Percentiles rank a stretch among this genome's conserved stretches.
Evolutionary conservation across 30 jellyfish, hydroid and myxozoan genomes (phyloP).

Genomic region (Morbakka virulenta): DNA sequence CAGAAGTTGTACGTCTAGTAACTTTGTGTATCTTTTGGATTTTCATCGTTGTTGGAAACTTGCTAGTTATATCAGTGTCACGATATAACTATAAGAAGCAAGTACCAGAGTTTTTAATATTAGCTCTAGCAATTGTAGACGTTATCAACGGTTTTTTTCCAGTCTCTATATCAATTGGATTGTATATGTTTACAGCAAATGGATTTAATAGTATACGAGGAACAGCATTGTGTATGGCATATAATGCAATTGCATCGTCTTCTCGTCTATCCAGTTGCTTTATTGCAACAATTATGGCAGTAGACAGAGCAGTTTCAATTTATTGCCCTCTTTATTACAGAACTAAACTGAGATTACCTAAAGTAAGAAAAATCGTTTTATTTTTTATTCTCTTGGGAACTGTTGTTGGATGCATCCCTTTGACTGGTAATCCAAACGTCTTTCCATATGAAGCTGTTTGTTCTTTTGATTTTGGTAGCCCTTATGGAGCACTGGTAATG

Average conservation of each 20-base stretch:
- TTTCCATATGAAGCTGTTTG: conserved; percentile 47
- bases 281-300: conserved; percentile 75
- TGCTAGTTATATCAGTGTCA: conserved; percentile 41
- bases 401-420: conserved; percentile 59
- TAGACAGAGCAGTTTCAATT: conserved; percentile 90
- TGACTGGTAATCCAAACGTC: conserved; percentile 37
- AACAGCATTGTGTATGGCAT: conserved; percentile 44
- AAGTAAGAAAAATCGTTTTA: conserved; percentile 34
- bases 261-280: conserved; percentile 77
- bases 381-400: conserved; percentile 13
- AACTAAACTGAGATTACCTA: conserved; percentile 35
- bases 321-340: conserved; percentile 71
- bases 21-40: conserved; percentile 53
- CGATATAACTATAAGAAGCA: conserved; percentile 42
- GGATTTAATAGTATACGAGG: conserved; percentile 20
- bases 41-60: conserved; percentile 46
- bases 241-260: conserved; percentile 69
- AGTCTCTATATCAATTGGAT: conserved; percentile 37
- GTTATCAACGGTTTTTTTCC: conserved; percentile 57
- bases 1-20: no score
- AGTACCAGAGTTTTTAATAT: conserved; percentile 58
- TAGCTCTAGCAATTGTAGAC: conserved; percentile 53
- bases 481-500: conserved; percentile 45
- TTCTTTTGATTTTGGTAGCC: conserved; percentile 74
- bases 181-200: conserved; percentile 45